These are phyloP conservation scores for Rallus crepitans DNA, from an alignment of 2,797 vertebrate species.

Conservation along the genomic window DNA sequence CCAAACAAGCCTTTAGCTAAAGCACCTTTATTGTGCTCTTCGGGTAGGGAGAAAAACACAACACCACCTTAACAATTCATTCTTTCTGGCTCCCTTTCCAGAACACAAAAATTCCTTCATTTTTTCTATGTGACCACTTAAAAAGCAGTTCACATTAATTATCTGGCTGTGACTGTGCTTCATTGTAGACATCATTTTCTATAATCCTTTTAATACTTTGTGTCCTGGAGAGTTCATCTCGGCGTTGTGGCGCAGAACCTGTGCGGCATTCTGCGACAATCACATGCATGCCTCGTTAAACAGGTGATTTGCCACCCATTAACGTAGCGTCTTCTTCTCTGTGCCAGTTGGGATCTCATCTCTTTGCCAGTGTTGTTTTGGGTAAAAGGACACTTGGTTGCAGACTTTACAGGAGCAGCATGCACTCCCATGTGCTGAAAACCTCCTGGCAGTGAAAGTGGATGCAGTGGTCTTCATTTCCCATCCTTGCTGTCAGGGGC, in stretches of 20 bases:
- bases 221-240: background rate
- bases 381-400: background rate
- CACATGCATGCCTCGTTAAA: background rate
- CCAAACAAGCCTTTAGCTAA: background rate
- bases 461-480: background rate
- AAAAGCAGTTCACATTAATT: background rate
- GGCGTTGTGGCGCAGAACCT: background rate
- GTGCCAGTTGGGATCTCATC: background rate
- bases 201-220: background rate
- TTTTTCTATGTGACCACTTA: background rate
- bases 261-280: background rate
- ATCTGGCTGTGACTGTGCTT: background rate
- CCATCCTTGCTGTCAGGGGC: background rate
- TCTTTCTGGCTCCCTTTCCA: background rate
- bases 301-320: background rate
- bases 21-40: background rate
- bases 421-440: background rate
- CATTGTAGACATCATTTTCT: background rate
- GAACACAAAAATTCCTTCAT: background rate
- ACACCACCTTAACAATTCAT: background rate
- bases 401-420: background rate
- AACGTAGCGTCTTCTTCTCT: background rate
- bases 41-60: background rate
- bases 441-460: background rate
- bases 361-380: accelerated